phyloP scores from a whole-genome alignment of 35 echinoderm and acorn worm genomes.

The Apostichopus parvimensis region DNA sequence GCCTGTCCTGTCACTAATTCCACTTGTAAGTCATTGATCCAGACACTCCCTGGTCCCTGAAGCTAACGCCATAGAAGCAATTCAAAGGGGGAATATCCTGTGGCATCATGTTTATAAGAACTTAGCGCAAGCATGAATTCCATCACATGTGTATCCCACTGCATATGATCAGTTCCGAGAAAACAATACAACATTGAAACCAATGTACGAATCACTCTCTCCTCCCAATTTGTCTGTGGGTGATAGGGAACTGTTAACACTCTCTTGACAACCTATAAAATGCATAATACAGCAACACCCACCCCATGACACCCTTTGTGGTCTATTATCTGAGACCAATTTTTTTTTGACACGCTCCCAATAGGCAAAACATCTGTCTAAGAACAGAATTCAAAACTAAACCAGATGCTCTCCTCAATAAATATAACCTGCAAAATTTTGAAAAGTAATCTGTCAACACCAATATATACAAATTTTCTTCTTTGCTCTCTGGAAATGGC shows the following conservation, averaged over 20 bases:
- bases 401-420: conserved; percentile 7
- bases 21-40: neutral
- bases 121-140: neutral
- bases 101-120: neutral
- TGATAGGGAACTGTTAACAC: conserved; percentile 35
- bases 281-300: conserved; percentile 7
- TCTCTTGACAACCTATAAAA: neutral
- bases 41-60: neutral
- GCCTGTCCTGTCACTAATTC: neutral
- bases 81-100: neutral
- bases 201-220: conserved; percentile 3
- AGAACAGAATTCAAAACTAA: neutral
- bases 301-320: neutral
- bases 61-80: neutral
- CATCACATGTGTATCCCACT: neutral
- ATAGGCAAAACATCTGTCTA: neutral
- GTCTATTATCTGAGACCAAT: neutral
- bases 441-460: conserved; percentile 28
- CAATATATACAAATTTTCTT: neutral
- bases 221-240: conserved; percentile 14
- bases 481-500: conserved; percentile 10
- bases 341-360: neutral
- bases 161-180: neutral
- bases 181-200: conserved; percentile 27
- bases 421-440: conserved; percentile 16